A percentile compares a stretch with the other conserved stretches of the same genome.
phyloP scores from a whole-genome alignment of 2,113 vertebrate genomes.

The Chamaetylas fuelleborni region DNA sequence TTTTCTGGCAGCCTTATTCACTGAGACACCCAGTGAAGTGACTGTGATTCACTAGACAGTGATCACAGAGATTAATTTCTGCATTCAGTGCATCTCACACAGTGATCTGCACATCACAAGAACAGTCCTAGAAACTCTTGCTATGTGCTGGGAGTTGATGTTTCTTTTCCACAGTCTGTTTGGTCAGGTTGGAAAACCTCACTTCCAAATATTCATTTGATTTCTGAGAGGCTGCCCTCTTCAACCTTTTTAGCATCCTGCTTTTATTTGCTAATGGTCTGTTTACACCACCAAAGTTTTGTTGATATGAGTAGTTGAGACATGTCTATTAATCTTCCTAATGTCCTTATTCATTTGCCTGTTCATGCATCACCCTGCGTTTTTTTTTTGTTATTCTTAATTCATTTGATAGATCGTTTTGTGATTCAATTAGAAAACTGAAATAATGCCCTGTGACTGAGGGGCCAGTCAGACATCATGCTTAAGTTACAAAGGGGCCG shows the following conservation, averaged over 20 bases:
- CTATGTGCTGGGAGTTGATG: not conserved
- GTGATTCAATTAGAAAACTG: not conserved
- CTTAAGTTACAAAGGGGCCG: not conserved
- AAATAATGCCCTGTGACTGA: not conserved
- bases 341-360: not conserved
- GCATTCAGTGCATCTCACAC: not conserved
- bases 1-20: not conserved
- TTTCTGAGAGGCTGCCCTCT: not conserved
- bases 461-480: not conserved
- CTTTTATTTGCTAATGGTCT: slow-evolving; percentile 27
- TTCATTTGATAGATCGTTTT: not conserved
- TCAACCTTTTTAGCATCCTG: not conserved
- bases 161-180: not conserved
- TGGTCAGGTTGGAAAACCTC: not conserved
- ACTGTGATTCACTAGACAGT: not conserved
- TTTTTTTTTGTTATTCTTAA: not conserved
- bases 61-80: not conserved
- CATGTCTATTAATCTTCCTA: not conserved
- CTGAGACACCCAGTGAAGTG: not conserved
- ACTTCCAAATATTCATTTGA: not conserved
- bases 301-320: not conserved
- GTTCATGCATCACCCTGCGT: not conserved
- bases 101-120: not conserved
- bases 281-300: not conserved
- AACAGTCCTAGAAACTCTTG: not conserved